A percentile compares a stretch with the other conserved stretches of the same genome.
phyloP scores from a whole-genome alignment of 2,113 vertebrate genomes.

The Cyphotilapia sp. region DNA sequence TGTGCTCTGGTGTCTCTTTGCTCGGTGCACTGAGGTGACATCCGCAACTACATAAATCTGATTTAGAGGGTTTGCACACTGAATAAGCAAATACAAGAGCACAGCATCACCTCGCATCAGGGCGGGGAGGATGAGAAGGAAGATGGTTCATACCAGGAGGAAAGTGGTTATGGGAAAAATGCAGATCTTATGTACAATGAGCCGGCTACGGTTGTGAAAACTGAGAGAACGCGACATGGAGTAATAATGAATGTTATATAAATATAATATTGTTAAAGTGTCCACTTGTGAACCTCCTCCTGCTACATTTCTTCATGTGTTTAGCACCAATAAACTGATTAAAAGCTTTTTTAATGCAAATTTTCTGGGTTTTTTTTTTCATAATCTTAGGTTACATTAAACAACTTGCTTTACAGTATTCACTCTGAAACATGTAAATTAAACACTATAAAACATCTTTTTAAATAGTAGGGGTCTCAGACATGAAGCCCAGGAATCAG shows the following conservation, averaged over 20 bases:
- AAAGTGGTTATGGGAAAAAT: neutral
- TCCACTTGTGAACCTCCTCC: neutral
- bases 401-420: neutral
- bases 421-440: neutral
- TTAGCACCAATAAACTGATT: neutral
- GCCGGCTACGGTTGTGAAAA: neutral
- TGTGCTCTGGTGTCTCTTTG: conserved; percentile 43
- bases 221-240: neutral
- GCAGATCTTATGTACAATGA: neutral
- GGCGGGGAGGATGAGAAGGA: neutral
- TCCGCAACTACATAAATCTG: conserved; percentile 57
- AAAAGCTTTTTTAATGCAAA: neutral
- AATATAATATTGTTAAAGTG: neutral
- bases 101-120: conserved; percentile 48
- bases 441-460: neutral
- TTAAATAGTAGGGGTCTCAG: neutral
- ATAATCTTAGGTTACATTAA: neutral
- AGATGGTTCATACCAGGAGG: conserved; percentile 10
- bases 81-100: conserved; percentile 52
- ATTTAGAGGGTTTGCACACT: conserved; percentile 44
- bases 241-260: neutral
- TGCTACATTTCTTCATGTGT: neutral
- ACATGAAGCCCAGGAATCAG: neutral
- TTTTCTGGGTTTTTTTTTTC: fast-evolving
- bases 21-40: conserved; percentile 50